These are phyloP conservation scores for Meteorus colon DNA, from an alignment of 2,888 invertebrate genomes.

Conservation along the genomic window DNA sequence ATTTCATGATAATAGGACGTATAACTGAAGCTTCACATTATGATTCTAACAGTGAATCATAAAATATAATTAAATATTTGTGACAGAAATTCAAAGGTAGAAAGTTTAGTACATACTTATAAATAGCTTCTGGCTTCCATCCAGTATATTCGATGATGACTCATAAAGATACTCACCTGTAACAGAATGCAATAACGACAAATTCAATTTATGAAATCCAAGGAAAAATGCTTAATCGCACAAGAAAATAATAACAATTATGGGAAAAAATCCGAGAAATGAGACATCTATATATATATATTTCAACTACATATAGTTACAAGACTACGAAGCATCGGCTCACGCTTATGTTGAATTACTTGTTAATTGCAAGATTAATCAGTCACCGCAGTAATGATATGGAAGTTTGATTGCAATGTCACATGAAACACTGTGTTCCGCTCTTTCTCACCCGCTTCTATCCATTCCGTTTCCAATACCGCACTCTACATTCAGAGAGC, in stretches of 20 bases:
- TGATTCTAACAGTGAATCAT: background rate
- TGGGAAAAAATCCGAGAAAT: background rate
- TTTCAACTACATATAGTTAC: background rate
- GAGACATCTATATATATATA: background rate
- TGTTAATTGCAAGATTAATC: slow-evolving; percentile 66
- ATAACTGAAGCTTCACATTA: background rate
- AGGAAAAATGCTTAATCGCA: background rate
- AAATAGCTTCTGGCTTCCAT: slow-evolving; percentile 5
- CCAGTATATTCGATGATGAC: slow-evolving; percentile 11
- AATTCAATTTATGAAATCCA: background rate
- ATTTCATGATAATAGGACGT: background rate
- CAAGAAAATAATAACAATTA: background rate
- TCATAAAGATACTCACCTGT: slow-evolving; percentile 35
- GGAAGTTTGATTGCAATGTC: slow-evolving; percentile 11
- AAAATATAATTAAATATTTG: background rate
- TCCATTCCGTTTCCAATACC: background rate
- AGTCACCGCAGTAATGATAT: slow-evolving; percentile 62
- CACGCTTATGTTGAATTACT: slow-evolving; percentile 50
- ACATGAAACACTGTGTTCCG: background rate
- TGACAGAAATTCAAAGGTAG: background rate
- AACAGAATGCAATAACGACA: slow-evolving; percentile 26
- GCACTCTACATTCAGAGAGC: background rate
- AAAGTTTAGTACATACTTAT: slow-evolving; percentile 26
- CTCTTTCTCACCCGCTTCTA: background rate
- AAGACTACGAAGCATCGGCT: background rate